Conservation (phyloP, 2,797 vertebrate species). For the Sebastes kiyomatsui region DNA sequence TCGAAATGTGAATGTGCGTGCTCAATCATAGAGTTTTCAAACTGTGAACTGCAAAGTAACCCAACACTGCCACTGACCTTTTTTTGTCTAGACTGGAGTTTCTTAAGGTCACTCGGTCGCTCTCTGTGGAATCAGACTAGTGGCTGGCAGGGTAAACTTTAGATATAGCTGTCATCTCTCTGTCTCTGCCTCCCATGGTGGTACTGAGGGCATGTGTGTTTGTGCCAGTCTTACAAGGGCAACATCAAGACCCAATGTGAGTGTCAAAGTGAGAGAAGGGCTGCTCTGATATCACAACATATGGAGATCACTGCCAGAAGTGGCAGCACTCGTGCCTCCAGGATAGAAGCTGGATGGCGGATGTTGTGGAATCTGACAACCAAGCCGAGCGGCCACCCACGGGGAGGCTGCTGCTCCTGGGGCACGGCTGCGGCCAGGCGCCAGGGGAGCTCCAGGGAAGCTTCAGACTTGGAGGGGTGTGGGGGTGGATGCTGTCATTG, state of each 20-base stretch:
- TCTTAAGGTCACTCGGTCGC: slow-evolving; percentile 47
- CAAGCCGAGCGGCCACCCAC: slow-evolving; percentile 57
- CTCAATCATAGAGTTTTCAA: slow-evolving; percentile 24
- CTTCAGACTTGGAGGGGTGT: slow-evolving; percentile 44
- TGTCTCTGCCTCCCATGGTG: slow-evolving; percentile 60
- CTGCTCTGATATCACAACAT: slow-evolving; percentile 53
- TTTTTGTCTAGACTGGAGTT: slow-evolving; percentile 52
- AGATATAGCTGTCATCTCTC: slow-evolving; percentile 72
- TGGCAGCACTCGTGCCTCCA: slow-evolving; percentile 48
- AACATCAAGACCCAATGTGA: slow-evolving; percentile 50
- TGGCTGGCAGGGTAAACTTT: slow-evolving; percentile 56
- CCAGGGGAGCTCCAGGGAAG: slow-evolving; percentile 54
- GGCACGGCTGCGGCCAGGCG: slow-evolving; percentile 62
- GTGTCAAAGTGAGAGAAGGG: slow-evolving; percentile 56
- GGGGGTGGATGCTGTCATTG: slow-evolving; percentile 74
- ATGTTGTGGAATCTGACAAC: slow-evolving; percentile 57
- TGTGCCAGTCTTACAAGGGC: slow-evolving; percentile 70
- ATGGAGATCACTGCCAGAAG: slow-evolving; percentile 62
- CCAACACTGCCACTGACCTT: slow-evolving; percentile 34
- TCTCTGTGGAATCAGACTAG: slow-evolving; percentile 51
- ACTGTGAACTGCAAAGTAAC: slow-evolving; percentile 40
- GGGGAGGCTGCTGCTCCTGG: slow-evolving; percentile 64
- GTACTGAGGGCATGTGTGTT: slow-evolving; percentile 61
- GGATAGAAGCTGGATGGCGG: slow-evolving; percentile 39
- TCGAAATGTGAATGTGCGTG: slow-evolving; percentile 10